phyloP scores from a whole-genome alignment of 2,113 vertebrate species.

The Haliaeetus leucogaster region DNA sequence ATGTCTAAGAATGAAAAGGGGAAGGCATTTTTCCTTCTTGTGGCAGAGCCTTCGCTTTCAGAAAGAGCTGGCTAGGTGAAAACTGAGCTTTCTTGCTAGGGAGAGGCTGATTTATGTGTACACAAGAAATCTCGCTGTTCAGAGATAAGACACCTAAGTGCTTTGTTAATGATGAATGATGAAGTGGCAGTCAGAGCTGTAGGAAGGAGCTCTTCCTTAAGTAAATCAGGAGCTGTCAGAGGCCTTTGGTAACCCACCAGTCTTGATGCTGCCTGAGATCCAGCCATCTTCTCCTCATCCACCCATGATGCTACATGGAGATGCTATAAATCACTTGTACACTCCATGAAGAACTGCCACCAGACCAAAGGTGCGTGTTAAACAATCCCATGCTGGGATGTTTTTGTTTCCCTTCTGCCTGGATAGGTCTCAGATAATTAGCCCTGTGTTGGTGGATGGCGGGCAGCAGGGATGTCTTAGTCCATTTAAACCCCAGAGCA shows the following conservation, averaged over 20 bases:
- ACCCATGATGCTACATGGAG: rapidly evolving
- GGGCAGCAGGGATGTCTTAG: background rate
- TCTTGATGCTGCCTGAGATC: background rate
- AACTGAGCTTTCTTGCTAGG: background rate
- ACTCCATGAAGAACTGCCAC: background rate
- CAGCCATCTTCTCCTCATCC: background rate
- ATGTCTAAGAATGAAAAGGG: background rate
- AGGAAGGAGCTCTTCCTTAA: background rate
- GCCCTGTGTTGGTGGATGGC: background rate
- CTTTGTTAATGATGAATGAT: background rate
- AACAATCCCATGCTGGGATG: background rate
- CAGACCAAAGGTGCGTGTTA: background rate
- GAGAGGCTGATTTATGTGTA: constrained; percentile 1
- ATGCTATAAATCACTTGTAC: background rate
- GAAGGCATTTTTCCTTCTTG: background rate
- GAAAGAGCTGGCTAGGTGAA: background rate
- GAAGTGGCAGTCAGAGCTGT: background rate
- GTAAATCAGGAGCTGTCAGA: background rate
- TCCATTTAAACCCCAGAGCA: background rate
- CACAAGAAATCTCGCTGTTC: background rate
- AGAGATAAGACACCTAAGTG: background rate
- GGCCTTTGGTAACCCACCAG: background rate
- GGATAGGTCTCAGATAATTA: background rate
- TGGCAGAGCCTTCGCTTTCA: background rate
- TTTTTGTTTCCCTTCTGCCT: background rate